Percentiles rank a stretch among this genome's conserved stretches.
These are phyloP conservation scores for Ornithorhynchus anatinus DNA, from an alignment of 2,113 vertebrate genomes.

Conservation along the genomic window DNA sequence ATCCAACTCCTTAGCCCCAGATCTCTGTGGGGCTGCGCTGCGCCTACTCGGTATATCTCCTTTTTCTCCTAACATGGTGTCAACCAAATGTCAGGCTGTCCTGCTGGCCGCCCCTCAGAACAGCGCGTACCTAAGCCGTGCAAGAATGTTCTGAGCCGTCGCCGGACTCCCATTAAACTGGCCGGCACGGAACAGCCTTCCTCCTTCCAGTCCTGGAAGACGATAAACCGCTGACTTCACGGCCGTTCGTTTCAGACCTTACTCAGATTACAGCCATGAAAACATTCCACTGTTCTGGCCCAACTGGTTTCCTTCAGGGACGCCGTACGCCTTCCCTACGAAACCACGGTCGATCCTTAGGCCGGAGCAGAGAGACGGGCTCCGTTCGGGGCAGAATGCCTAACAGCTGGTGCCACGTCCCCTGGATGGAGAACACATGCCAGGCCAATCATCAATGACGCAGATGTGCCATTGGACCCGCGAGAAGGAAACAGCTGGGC, in stretches of 20 bases:
- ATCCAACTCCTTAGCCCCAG: too few species aligned
- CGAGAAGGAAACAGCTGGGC: constrained; percentile 2
- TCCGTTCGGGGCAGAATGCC: constrained; percentile 6
- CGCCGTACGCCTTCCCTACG: neutral
- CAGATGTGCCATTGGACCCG: neutral
- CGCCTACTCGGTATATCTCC: too few species aligned
- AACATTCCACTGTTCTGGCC: constrained; percentile 15
- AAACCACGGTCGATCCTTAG: neutral
- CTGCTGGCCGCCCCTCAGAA: neutral
- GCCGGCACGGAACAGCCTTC: constrained; percentile 9
- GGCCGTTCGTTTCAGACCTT: constrained; percentile 23
- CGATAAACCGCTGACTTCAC: constrained; percentile 23
- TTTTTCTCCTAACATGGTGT: neutral
- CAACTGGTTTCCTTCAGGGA: constrained; percentile 4
- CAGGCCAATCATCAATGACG: neutral
- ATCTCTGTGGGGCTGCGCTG: too few species aligned
- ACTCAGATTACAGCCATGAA: constrained; percentile 24
- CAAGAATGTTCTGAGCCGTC: constrained; percentile 6
- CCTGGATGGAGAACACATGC: neutral
- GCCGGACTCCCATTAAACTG: constrained; percentile 16
- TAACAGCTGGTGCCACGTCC: constrained; percentile 5
- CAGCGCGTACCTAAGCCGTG: neutral
- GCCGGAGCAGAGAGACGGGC: neutral
- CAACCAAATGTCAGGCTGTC: neutral
- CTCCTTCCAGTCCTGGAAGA: constrained; percentile 15